phyloP scores from a whole-genome alignment of 2,888 invertebrate genomes.

The Zeuzera pyrina region DNA sequence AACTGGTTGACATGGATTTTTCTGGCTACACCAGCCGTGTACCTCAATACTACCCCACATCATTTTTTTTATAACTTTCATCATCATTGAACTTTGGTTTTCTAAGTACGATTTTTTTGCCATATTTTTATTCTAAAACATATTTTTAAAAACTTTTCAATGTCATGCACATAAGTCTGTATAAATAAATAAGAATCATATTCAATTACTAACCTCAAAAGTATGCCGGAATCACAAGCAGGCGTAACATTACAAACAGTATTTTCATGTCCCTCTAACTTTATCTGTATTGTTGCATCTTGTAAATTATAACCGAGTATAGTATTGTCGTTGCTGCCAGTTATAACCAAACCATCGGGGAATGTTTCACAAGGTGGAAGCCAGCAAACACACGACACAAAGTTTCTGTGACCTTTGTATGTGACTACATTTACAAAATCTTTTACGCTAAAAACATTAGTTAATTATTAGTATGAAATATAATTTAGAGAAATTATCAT shows the following conservation, averaged over 20 bases:
- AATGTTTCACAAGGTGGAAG: constrained; percentile 78
- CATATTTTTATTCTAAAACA: too few species aligned
- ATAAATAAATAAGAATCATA: too few species aligned
- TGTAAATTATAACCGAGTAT: constrained; percentile 86
- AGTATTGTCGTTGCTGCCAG: constrained; percentile 90
- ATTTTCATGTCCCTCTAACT: constrained; percentile 84
- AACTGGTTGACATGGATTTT: too few species aligned
- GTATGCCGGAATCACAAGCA: constrained; percentile 49
- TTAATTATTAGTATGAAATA: not conserved
- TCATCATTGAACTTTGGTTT: too few species aligned
- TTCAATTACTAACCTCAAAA: constrained; percentile 49
- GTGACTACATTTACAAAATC: constrained; percentile 78
- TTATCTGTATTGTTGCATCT: constrained; percentile 77
- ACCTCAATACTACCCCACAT: too few species aligned
- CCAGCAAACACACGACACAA: constrained; percentile 86
- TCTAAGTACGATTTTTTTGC: too few species aligned
- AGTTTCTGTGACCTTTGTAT: constrained; percentile 87
- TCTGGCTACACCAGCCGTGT: too few species aligned
- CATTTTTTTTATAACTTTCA: too few species aligned
- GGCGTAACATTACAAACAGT: constrained; percentile 74
- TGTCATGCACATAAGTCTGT: too few species aligned
- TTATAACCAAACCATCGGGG: constrained; percentile 86
- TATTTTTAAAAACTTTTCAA: too few species aligned
- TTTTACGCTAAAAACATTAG: constrained; percentile 54
- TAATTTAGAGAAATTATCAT: not conserved